Conservation (phyloP, 2,113 vertebrate genomes). For the Ancistrus triradiatus region DNA sequence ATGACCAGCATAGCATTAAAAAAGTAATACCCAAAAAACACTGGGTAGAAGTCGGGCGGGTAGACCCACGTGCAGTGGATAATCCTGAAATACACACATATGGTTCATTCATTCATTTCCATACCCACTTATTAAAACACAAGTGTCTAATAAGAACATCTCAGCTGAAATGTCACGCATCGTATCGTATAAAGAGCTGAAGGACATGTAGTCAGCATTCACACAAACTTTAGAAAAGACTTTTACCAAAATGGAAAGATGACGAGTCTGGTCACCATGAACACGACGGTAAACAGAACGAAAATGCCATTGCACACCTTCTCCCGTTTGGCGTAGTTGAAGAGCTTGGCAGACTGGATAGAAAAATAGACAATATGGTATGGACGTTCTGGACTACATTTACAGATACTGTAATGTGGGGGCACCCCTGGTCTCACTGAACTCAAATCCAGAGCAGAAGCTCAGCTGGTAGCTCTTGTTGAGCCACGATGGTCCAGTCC, state of each 20-base stretch:
- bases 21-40: slow-evolving; percentile 87
- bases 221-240: background rate
- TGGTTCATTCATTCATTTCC: background rate
- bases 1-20: slow-evolving; percentile 81
- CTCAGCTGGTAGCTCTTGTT: too few relatives aligned
- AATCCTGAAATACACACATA: slow-evolving; percentile 70
- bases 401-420: too few relatives aligned
- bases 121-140: too few relatives aligned
- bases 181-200: background rate
- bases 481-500: too few relatives aligned
- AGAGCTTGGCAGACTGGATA: slow-evolving; percentile 86
- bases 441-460: too few relatives aligned
- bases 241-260: slow-evolving; percentile 93
- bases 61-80: slow-evolving; percentile 82
- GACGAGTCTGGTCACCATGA: slow-evolving; percentile 82
- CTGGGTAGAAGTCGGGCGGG: slow-evolving; percentile 70
- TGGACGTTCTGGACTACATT: too few relatives aligned
- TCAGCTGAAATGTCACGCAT: too few relatives aligned
- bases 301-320: slow-evolving; percentile 80
- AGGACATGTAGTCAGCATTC: background rate
- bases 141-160: too few relatives aligned
- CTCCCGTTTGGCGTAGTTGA: slow-evolving; percentile 86
- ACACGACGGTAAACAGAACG: slow-evolving; percentile 73
- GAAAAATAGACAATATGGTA: background rate
- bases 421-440: too few relatives aligned